Evolutionary conservation across 2,888 invertebrate species (phyloP), one percentile per base, ranked within the genome.

Genomic region (Schrankia costaestrigalis): DNA sequence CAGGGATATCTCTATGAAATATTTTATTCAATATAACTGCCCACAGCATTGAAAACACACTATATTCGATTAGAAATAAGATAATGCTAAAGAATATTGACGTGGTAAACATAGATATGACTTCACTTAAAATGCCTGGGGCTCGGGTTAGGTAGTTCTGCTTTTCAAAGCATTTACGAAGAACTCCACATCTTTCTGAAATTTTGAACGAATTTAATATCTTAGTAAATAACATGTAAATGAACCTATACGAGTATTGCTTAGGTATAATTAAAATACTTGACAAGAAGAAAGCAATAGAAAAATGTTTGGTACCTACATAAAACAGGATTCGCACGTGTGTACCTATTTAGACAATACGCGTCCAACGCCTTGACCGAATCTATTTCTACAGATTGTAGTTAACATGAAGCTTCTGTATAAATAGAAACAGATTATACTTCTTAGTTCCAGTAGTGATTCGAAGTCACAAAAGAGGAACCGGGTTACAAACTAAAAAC

Each of bases 101-200:
- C 4, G 67, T 72, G 0, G 33, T 41, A 1, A 71, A 11, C 31
- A 77, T 75, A 0, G 74, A 68, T 5, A 63, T 35, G 1, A 78
- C 35, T 41, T 85, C 79, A 34, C 54, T 53, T 0, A 68, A 13
- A 0, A 85, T 56, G 0, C 82, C 80, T 1, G 46, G 30, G 0
- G 38, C n/a, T n/a, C 25, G 26, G 0, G 56, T 46, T 1, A 82
- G 41, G 42, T 79, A 85, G 8, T 41, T 51, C 48, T 60, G 64
- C 35, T 50, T 68, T 1, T 54, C 31, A 41, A 77, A 85, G 46
- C 85, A 85, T 22, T 66, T 40, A 52, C 82, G 77, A 3, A 85
- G 63, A 0, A 85, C 60, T 0, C 85, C 85, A 29, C 85, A 85
- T 63, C 77, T 78, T 35, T 55, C 84, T 85, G 55, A n/a, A 33